Conservation (phyloP, 2,113 vertebrate genomes). For the Triplophysa rosa region DNA sequence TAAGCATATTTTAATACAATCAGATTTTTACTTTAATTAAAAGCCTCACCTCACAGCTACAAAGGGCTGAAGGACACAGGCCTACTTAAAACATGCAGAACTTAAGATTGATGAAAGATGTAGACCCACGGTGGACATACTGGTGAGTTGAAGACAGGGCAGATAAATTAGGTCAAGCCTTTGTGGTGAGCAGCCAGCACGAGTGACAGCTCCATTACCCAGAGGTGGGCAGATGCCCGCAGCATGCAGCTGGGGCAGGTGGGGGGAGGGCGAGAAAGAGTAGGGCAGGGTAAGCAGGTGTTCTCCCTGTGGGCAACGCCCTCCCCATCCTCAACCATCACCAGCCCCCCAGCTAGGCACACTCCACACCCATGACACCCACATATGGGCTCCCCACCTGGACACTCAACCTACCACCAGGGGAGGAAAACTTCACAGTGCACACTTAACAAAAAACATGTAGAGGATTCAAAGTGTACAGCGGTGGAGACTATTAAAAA, state of each 20-base stretch:
- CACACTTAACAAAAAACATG: background rate
- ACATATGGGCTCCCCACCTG: conserved; percentile 50
- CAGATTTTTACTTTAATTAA: background rate
- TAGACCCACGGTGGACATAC: conserved; percentile 36
- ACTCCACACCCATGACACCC: conserved; percentile 42
- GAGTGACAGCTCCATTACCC: conserved; percentile 61
- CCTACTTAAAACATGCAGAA: background rate
- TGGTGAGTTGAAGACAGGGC: conserved; percentile 47
- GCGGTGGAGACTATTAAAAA: background rate
- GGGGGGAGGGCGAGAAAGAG: conserved; percentile 30
- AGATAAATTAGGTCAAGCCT: conserved; percentile 54
- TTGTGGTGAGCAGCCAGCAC: conserved; percentile 53
- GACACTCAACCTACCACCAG: conserved; percentile 34
- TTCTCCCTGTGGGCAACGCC: conserved; percentile 57
- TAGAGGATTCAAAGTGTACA: background rate
- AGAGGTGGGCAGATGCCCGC: conserved; percentile 63
- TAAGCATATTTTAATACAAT: too few species aligned
- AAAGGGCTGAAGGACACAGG: background rate
- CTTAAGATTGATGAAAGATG: conserved; percentile 14
- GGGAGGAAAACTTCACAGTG: conserved; percentile 10
- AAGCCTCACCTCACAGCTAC: conserved; percentile 6
- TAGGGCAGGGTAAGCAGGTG: conserved; percentile 55
- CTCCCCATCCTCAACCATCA: conserved; percentile 40
- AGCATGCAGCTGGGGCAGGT: conserved; percentile 56
- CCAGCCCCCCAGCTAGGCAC: conserved; percentile 45